Conservation (phyloP, 2,888 invertebrate species). For the Polietes domitor region DNA sequence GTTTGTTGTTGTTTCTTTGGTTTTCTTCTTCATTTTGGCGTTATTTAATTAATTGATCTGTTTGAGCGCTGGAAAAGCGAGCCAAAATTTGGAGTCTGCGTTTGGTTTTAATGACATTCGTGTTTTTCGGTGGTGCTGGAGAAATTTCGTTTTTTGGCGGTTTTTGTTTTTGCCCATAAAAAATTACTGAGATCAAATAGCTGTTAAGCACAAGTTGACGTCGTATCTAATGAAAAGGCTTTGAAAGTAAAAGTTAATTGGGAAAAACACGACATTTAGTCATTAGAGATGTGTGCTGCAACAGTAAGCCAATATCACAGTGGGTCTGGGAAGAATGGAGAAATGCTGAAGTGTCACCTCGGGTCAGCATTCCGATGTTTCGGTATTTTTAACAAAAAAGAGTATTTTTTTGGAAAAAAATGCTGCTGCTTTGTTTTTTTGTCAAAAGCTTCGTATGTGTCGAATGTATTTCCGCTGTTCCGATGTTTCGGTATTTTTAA, state of each 20-base stretch:
- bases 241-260: constrained; percentile 19
- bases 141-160: constrained; percentile 2
- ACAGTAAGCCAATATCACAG: background rate
- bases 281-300: constrained; percentile 22
- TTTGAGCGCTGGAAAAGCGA: background rate
- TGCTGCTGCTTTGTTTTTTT: too few relatives aligned
- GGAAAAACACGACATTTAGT: background rate
- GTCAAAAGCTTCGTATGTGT: too few relatives aligned
- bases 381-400: too few relatives aligned
- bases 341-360: too few relatives aligned
- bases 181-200: constrained; percentile 19
- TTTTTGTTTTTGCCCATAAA: background rate
- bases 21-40: constrained; percentile 14
- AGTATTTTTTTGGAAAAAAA: too few relatives aligned
- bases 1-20: too few relatives aligned
- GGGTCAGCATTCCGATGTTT: too few relatives aligned
- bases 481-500: too few relatives aligned
- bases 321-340: background rate
- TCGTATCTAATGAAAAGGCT: background rate
- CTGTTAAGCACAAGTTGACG: background rate
- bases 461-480: too few relatives aligned
- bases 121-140: constrained; percentile 33
- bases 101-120: background rate
- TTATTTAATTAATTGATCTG: constrained; percentile 53
- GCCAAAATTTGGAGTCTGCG: background rate